These are phyloP conservation scores for Montipora efflorescens DNA, from an alignment of 64 coral and sea anemone genomes.

Conservation along the genomic window DNA sequence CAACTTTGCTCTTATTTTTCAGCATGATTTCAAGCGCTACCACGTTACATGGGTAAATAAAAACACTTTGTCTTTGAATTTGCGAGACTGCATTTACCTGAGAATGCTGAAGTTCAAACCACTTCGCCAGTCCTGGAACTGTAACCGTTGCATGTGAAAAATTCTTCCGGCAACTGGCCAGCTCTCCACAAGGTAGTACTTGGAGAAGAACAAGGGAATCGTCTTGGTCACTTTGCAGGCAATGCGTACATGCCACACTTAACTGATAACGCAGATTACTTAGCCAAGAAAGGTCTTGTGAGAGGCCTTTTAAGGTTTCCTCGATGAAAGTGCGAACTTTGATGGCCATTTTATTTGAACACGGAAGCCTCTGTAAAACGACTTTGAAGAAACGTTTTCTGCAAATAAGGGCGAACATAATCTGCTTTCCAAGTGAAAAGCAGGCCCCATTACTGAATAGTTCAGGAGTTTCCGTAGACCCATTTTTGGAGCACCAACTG, in stretches of 20 bases:
- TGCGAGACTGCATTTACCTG: not conserved
- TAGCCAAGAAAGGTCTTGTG: slow-evolving; percentile 26
- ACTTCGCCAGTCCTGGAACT: not conserved
- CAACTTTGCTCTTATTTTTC: too few relatives aligned
- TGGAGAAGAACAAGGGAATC: slow-evolving; percentile 33
- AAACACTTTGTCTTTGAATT: not conserved
- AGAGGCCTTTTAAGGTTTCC: not conserved
- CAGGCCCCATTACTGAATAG: not conserved
- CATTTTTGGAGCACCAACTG: slow-evolving; percentile 21
- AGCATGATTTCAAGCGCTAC: too few relatives aligned
- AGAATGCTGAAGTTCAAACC: not conserved
- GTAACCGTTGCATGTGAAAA: not conserved
- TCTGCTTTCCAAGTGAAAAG: not conserved
- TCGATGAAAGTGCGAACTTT: slow-evolving; percentile 35
- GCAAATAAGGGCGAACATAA: not conserved
- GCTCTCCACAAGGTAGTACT: not conserved
- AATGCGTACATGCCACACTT: slow-evolving; percentile 23
- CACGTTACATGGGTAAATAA: too few relatives aligned
- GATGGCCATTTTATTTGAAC: not conserved
- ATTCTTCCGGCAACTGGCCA: not conserved
- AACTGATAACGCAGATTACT: slow-evolving; percentile 7
- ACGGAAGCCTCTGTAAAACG: not conserved
- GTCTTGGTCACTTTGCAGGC: not conserved
- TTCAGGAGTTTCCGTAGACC: not conserved
- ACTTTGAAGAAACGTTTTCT: slow-evolving; percentile 23